Evolutionary conservation across 2,888 invertebrate genomes (phyloP).

Genomic region (Caenorhabditis sp.): DNA sequence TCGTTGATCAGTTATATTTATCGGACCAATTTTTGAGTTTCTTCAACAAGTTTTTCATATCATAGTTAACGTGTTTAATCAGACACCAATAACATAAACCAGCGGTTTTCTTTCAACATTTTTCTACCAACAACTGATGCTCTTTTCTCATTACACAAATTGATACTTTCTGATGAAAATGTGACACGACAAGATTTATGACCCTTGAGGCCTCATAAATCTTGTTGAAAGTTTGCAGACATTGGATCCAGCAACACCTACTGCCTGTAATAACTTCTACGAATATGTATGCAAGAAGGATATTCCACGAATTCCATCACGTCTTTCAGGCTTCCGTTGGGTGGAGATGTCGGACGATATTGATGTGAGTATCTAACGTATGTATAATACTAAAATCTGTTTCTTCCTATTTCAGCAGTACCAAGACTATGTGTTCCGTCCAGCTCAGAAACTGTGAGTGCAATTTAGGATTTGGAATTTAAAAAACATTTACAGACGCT

Average conservation of each 20-base stretch:
- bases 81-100: background rate
- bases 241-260: background rate
- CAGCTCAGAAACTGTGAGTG: conserved; percentile 4
- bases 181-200: background rate
- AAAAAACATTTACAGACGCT: conserved; percentile 13
- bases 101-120: background rate
- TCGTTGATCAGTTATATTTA: too few species aligned
- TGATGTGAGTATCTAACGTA: conserved; percentile 20
- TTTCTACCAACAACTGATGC: conserved; percentile 14
- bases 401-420: conserved; percentile 40
- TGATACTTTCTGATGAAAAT: background rate
- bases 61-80: background rate
- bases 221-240: background rate
- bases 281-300: conserved; percentile 47
- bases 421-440: conserved; percentile 51
- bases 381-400: too few species aligned
- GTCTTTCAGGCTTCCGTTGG: conserved; percentile 8
- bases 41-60: background rate
- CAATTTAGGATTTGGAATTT: background rate
- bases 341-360: conserved; percentile 17
- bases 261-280: conserved; percentile 53
- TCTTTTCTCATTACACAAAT: background rate
- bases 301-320: background rate
- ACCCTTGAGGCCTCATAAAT: background rate
- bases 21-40: background rate